phyloP scores from a whole-genome alignment of 2,888 invertebrate genomes.

The Cataglyphis cursor region DNA sequence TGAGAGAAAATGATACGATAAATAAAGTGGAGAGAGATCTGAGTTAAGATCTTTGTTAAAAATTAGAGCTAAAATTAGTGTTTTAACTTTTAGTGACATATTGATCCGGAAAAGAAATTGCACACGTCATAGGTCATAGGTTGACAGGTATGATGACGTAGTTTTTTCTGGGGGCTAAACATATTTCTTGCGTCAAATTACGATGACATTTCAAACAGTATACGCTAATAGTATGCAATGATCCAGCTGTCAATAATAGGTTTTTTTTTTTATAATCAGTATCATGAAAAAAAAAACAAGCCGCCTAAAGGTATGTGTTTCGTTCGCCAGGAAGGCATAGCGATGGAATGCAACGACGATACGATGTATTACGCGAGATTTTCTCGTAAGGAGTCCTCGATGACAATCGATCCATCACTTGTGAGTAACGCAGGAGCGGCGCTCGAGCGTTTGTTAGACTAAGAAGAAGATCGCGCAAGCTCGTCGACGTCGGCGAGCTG shows the following conservation, averaged over 20 bases:
- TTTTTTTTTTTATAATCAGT: not conserved
- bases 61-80: constrained; percentile 2
- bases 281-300: not conserved
- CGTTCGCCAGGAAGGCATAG: not conserved
- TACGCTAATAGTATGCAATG: not conserved
- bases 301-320: not conserved
- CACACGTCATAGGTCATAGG: constrained; percentile 46
- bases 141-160: not conserved
- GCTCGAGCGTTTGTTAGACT: not conserved
- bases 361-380: not conserved
- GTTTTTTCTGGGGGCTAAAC: not conserved
- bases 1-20: not conserved
- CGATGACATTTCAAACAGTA: not conserved
- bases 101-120: constrained; percentile 35
- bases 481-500: constrained; percentile 13
- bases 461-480: constrained; percentile 28
- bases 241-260: not conserved
- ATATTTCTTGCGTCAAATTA: constrained; percentile 2
- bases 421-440: constrained; percentile 19
- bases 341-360: constrained; percentile 8
- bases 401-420: constrained; percentile 47
- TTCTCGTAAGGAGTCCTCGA: constrained; percentile 3
- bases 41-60: not conserved
- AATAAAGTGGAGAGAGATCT: not conserved
- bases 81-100: constrained; percentile 19